phyloP scores from a whole-genome alignment of 2,888 invertebrate genomes.

The Ashinkailepas kermadecensis region DNA sequence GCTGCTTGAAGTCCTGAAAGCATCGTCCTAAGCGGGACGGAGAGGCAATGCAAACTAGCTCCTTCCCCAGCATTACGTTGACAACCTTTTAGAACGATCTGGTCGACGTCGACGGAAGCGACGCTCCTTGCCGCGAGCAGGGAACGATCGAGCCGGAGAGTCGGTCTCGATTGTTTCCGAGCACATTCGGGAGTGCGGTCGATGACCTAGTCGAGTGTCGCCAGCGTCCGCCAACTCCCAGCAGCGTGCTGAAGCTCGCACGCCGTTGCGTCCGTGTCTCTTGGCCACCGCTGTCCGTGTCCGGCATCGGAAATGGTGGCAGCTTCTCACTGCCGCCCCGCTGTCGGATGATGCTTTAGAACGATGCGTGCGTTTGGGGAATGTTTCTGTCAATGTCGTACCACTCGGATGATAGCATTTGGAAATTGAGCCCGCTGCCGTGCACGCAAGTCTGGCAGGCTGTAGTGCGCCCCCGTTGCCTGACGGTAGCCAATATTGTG shows the following conservation, averaged over 20 bases:
- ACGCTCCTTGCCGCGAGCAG: too few relatives aligned
- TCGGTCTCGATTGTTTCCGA: too few relatives aligned
- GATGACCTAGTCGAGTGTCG: neutral
- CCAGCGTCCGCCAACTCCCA: neutral
- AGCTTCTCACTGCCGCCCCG: too few relatives aligned
- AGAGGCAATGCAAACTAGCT: neutral
- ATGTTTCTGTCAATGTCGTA: too few relatives aligned
- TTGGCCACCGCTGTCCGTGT: too few relatives aligned
- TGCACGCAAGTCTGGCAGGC: neutral
- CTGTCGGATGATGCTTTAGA: too few relatives aligned
- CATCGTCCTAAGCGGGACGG: neutral
- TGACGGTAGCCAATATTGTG: slow-evolving; percentile 20
- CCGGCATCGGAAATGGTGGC: too few relatives aligned
- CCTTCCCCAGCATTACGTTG: neutral
- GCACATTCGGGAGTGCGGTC: neutral
- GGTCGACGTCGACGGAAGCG: neutral
- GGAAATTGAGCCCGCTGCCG: neutral
- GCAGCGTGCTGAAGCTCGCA: neutral
- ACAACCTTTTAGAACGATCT: neutral
- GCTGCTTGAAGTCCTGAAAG: neutral
- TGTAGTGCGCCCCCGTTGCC: neutral
- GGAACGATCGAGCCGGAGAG: too few relatives aligned
- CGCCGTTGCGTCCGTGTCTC: neutral
- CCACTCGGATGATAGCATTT: too few relatives aligned
- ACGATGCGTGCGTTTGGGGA: too few relatives aligned